These are phyloP conservation scores for Pocillopora grandis DNA, from an alignment of 92 coral and sea anemone species.

Conservation along the genomic window DNA sequence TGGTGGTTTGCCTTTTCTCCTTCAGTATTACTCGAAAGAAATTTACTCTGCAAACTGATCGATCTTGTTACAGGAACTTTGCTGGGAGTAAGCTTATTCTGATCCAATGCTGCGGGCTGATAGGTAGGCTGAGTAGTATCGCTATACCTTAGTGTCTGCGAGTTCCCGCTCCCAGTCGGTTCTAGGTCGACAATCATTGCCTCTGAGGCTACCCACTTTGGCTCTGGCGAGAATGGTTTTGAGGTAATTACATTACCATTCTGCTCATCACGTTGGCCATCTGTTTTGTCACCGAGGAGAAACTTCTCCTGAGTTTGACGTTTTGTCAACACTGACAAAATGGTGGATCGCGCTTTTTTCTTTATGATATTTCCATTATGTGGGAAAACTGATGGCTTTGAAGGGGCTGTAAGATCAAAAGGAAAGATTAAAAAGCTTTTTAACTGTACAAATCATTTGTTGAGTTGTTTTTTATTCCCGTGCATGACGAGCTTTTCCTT, in stretches of 20 bases:
- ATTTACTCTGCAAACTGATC: not conserved
- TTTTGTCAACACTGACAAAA: slow-evolving; percentile 74
- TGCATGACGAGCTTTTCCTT: no score
- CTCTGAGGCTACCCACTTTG: slow-evolving; percentile 30
- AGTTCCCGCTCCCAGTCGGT: not conserved
- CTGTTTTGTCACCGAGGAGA: slow-evolving; percentile 44
- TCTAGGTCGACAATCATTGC: not conserved
- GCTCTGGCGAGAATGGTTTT: slow-evolving; percentile 35
- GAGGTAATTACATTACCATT: slow-evolving; percentile 18
- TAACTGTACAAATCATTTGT: no score
- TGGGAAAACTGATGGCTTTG: slow-evolving; percentile 39
- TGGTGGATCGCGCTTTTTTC: slow-evolving; percentile 80
- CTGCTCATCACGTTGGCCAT: slow-evolving; percentile 25
- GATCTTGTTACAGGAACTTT: not conserved
- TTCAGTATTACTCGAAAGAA: not conserved
- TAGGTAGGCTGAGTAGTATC: not conserved
- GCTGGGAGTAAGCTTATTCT: slow-evolving; percentile 12
- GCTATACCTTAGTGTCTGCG: slow-evolving; percentile 24
- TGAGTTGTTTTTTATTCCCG: no score
- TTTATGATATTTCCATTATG: slow-evolving; percentile 51
- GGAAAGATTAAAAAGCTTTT: not conserved
- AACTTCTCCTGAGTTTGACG: slow-evolving; percentile 77
- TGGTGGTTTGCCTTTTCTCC: not conserved
- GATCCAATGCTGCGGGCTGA: slow-evolving; percentile 9
- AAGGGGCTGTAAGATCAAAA: slow-evolving; percentile 9